Evolutionary conservation across 2,888 invertebrate species (phyloP).

Genomic region (Athalia rosae): DNA sequence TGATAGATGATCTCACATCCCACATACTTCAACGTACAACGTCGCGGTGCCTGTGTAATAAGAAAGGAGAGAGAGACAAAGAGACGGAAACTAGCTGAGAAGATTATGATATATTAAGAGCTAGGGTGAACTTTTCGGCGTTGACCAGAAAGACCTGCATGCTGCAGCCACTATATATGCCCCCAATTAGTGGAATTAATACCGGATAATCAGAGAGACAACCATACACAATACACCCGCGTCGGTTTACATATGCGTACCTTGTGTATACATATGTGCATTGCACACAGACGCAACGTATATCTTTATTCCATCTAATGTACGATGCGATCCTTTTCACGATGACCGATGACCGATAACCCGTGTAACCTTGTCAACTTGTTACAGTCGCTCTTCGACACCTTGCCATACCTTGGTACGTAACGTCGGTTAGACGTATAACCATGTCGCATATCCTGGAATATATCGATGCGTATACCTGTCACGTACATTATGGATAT

Average conservation of each 20-base stretch:
- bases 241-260: background rate
- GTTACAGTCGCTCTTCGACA: slow-evolving; percentile 16
- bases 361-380: slow-evolving; percentile 32
- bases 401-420: background rate
- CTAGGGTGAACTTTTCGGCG: slow-evolving; percentile 50
- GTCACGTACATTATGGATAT: too few species aligned
- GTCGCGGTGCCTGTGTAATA: too few species aligned
- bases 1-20: too few species aligned
- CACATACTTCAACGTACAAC: too few species aligned
- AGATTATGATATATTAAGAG: background rate
- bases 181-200: slow-evolving; percentile 72
- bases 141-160: slow-evolving; percentile 61
- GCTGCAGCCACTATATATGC: slow-evolving; percentile 53
- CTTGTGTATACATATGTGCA: background rate
- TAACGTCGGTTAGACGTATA: background rate
- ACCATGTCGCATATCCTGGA: slow-evolving; percentile 1
- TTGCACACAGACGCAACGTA: slow-evolving; percentile 2
- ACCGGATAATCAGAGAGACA: slow-evolving; percentile 67
- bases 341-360: slow-evolving; percentile 45
- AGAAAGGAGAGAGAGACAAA: too few species aligned
- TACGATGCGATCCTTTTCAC: background rate
- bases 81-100: too few species aligned
- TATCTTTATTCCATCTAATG: slow-evolving; percentile 26
- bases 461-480: slow-evolving; percentile 2
- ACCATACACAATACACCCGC: slow-evolving; percentile 42